Conservation (phyloP, 2,797 vertebrate species). For the Malacoctenus gilli region DNA sequence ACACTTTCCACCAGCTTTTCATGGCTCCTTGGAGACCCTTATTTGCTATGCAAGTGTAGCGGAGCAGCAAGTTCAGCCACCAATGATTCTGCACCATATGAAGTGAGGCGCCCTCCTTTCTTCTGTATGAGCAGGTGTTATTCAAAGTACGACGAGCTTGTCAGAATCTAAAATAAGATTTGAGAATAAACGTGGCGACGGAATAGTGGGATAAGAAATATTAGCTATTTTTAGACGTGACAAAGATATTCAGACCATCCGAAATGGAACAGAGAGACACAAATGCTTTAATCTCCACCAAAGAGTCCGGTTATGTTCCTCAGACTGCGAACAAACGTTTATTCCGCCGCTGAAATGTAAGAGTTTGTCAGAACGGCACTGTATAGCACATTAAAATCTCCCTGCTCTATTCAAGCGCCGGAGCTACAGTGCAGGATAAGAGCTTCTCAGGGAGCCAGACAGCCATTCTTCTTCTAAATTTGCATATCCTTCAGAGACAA, state of each 20-base stretch:
- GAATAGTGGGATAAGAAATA: constrained; percentile 35
- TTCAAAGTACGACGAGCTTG: constrained; percentile 37
- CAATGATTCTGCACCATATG: constrained; percentile 45
- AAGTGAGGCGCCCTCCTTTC: constrained; percentile 50
- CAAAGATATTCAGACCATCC: constrained; percentile 42
- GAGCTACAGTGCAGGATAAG: constrained; percentile 64
- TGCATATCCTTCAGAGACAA: constrained; percentile 76
- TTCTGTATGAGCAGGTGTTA: constrained; percentile 55
- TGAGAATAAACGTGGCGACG: constrained; percentile 36
- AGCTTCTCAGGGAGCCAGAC: constrained; percentile 72
- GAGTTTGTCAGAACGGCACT: constrained; percentile 63
- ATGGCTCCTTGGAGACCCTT: constrained; percentile 64
- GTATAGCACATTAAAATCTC: constrained; percentile 60
- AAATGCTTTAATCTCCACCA: constrained; percentile 54
- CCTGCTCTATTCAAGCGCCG: constrained; percentile 48
- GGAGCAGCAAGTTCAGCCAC: constrained; percentile 60
- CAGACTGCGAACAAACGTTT: constrained; percentile 50
- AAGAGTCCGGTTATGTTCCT: constrained; percentile 54
- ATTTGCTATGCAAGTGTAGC: constrained; percentile 66
- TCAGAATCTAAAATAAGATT: constrained; percentile 53
- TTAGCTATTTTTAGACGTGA: constrained; percentile 54
- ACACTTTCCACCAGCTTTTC: constrained; percentile 69
- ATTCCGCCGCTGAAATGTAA: constrained; percentile 34
- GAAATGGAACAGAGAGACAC: constrained; percentile 43
- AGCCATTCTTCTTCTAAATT: constrained; percentile 74